Evolutionary conservation across 2,888 invertebrate species (phyloP), one percentile per base, ranked within the genome.

Genomic region (Orthosia gracilis): DNA sequence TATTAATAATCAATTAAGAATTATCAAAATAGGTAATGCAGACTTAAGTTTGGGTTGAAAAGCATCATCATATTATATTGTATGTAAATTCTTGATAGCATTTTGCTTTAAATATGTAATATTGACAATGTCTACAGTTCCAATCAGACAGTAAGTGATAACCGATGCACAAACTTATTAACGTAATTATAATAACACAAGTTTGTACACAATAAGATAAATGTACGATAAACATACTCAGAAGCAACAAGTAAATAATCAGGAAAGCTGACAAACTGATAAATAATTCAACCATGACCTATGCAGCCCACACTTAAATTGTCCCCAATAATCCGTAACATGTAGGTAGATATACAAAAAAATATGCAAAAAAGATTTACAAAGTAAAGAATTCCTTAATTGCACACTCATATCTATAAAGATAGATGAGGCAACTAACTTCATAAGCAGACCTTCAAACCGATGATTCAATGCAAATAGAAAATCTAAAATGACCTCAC

Each of bases 401-500:
- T 66, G 58, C 55, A 79, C 58, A 69, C 49, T 68, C 69, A 66
- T 72, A 75, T 77, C 84, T 83, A 59, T 73, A 76, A 23, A 72
- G 50, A 74, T 76, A 73, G 78, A 85, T 89, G 89, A 88, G 85
- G 87, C 88, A 88, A 89, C 67, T 55, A 79, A 81, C 66, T 83
- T 76, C 78, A 68, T 75, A 73, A 59, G 59, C 83, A 89, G 89
- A 90, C 92, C 92, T 92, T 92, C 90, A 89, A 74, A 83, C 47
- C 69, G 87, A 89, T 92, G 92, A 93, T 88, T 91, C 91, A 93
- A 89, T 84, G 80, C 89, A 90, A 90, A 91, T 90, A 90, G 87
- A 91, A 91, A 89, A 88, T 87, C 80, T 85, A 86, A 80, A 64
- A 85, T 89, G 89, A 90, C 88, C 88, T 90, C 86, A 89, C 82